Conservation (phyloP, 2,888 invertebrate genomes). For the Parthenolecanium corni region DNA sequence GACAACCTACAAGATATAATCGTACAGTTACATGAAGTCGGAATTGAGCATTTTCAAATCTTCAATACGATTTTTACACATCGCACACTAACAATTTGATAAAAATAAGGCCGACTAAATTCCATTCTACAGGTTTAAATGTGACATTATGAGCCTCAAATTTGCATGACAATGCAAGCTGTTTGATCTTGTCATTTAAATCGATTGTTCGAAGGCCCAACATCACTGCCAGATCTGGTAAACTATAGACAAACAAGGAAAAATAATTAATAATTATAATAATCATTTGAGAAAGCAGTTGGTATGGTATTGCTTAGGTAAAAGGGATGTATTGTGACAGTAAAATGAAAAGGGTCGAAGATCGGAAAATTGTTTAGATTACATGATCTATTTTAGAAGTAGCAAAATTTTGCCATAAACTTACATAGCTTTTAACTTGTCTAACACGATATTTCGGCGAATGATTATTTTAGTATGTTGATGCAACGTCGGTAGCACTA, state of each 20-base stretch:
- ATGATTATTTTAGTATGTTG: neutral
- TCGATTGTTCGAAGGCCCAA: conserved; percentile 34
- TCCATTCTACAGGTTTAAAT: conserved; percentile 61
- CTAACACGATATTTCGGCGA: neutral
- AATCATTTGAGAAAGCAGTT: too few species aligned
- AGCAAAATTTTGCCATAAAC: too few species aligned
- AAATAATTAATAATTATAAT: neutral
- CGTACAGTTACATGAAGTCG: too few species aligned
- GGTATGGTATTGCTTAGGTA: too few species aligned
- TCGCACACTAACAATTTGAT: conserved; percentile 51
- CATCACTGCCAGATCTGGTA: neutral
- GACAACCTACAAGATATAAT: neutral
- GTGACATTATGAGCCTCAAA: conserved; percentile 58
- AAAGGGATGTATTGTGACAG: too few species aligned
- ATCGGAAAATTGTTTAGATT: too few species aligned
- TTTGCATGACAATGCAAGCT: conserved; percentile 52
- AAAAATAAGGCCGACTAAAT: conserved; percentile 52
- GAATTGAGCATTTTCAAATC: too few species aligned
- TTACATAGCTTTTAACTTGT: conserved; percentile 7
- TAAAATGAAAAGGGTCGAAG: too few species aligned
- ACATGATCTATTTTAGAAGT: too few species aligned
- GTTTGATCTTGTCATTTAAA: conserved; percentile 35
- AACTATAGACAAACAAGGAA: neutral
- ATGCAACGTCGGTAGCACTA: neutral
- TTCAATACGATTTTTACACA: too few species aligned